phyloP scores from a whole-genome alignment of 2,888 invertebrate genomes.

The Gymnosoma rotundatum region DNA sequence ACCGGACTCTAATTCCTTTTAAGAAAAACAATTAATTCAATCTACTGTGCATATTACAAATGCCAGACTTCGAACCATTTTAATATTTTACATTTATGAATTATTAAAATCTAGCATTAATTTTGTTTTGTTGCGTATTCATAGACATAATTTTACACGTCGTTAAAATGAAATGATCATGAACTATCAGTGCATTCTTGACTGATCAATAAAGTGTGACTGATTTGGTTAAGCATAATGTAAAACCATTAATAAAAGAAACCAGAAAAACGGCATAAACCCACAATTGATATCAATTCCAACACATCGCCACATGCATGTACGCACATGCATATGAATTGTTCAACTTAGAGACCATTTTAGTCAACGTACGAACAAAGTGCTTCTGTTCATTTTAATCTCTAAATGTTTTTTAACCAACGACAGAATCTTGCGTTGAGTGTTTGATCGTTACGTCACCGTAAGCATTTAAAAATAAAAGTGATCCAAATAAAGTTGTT shows the following conservation, averaged over 20 bases:
- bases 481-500: no score
- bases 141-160: conserved; percentile 44
- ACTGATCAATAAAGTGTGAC: conserved; percentile 78
- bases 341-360: conserved; percentile 5
- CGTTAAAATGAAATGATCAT: conserved; percentile 59
- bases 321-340: background rate
- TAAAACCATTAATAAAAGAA: conserved; percentile 79
- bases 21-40: no score
- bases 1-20: no score
- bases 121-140: conserved; percentile 2
- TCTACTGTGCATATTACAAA: no score
- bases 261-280: background rate
- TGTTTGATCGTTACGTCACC: no score
- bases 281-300: conserved; percentile 6
- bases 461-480: no score
- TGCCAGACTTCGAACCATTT: no score
- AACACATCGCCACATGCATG: conserved; percentile 13
- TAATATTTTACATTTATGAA: background rate
- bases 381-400: background rate
- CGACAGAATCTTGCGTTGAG: conserved; percentile 2
- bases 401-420: no score
- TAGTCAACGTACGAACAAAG: conserved; percentile 77
- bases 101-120: background rate
- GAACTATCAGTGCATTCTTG: conserved; percentile 58
- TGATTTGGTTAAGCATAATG: conserved; percentile 81